Evolutionary conservation across 1,140 invertebrate genomes (phyloP).

Genomic region (Halictus rubicundus): DNA sequence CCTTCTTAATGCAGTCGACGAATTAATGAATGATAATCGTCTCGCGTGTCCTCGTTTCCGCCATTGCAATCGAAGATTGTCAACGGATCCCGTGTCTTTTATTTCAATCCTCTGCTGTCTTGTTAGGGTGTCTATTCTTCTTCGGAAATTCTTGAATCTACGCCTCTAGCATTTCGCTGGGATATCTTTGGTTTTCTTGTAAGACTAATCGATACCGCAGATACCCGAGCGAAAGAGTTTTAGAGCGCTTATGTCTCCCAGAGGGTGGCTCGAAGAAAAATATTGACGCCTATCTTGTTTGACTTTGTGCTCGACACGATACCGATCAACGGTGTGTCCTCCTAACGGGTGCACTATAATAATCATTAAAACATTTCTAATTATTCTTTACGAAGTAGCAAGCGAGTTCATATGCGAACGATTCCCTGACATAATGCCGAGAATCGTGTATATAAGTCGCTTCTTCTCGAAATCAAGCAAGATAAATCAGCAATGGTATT

Average conservation of each 20-base stretch:
- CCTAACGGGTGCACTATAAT: background rate
- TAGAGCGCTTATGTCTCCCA: background rate
- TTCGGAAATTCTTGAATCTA: background rate
- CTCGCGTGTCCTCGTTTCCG: background rate
- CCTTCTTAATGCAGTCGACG: too few species aligned
- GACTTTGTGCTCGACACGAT: background rate
- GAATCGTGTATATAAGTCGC: too few species aligned
- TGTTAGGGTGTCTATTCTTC: background rate
- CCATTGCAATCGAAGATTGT: background rate
- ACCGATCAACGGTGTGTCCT: background rate
- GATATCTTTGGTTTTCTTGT: slow-evolving; percentile 2
- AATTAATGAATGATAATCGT: background rate
- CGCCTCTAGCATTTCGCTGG: too few species aligned
- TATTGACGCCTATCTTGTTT: slow-evolving; percentile 6
- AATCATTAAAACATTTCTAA: background rate
- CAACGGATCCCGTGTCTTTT: background rate
- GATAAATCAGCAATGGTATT: too few species aligned
- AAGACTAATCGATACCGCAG: background rate
- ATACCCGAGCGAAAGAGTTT: slow-evolving; percentile 8
- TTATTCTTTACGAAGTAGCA: background rate
- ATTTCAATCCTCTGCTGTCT: background rate
- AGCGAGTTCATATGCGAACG: too few species aligned
- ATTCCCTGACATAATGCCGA: too few species aligned
- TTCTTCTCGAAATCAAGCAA: too few species aligned
- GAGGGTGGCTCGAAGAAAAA: slow-evolving; percentile 16